Evolutionary conservation across 2,797 vertebrate genomes (phyloP), one percentile per base, ranked within the genome.

Genomic region (Malacoctenus gilli): DNA sequence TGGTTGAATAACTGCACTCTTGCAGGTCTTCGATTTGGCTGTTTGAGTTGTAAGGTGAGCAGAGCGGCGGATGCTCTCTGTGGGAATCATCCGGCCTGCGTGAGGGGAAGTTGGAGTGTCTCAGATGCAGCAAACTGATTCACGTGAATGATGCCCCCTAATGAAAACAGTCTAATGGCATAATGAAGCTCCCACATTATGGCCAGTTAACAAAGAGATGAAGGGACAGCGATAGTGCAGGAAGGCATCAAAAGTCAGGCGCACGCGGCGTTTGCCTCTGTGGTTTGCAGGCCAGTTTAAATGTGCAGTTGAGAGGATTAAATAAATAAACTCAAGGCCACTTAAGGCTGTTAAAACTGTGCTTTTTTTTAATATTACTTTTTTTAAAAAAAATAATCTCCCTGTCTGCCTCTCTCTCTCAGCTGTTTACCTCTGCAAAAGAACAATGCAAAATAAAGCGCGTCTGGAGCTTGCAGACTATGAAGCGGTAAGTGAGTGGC

Each of bases 391-490:
- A n/a, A 62, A 55, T 41, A 54, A 30, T 49, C 55, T 64, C 42
- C 51, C 23, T 56, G 40, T 50, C 51, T 65, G 43, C 71, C 46
- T 85, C 46, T 72, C 46, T 85, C 46, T 89, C 89, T 73, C 88
- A 98, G 96, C 96, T 48, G 96, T 98, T 93, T 98, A 98, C 92
- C 95, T 98, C 91, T 98, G 96, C 91, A 98, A 98, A 92, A 91
- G 96, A 92, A 98, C 96, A 87, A 98, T 98, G 96, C 96, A 98
- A 93, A 98, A 98, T 85, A 98, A 98, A 92, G 96, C 96, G 41
- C 92, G 96, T 63, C 93, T 98, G 88, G 96, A 98, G 85, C 93
- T 98, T 49, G 96, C 96, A 57, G 96, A 98, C 86, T 96, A 98
- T 44, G 96, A 98, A 89, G 96, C 96, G 80, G 96, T 98, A 91